Conservation (phyloP, 2,888 invertebrate genomes). For the Lasioglossum leucozonium region DNA sequence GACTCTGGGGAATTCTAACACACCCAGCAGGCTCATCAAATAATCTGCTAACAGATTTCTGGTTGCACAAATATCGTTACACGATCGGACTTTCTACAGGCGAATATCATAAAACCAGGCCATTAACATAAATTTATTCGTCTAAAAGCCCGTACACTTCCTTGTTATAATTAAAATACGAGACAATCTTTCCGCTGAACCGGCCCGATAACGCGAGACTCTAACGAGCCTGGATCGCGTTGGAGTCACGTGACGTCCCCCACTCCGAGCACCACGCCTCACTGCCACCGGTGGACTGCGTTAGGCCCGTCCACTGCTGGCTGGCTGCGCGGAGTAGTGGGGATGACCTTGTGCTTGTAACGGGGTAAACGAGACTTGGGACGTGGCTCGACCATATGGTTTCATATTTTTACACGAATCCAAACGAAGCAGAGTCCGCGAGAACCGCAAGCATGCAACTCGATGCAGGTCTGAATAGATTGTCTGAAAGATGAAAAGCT, state of each 20-base stretch:
- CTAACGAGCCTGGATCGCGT: too few relatives aligned
- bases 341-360: not conserved
- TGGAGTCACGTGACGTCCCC: not conserved
- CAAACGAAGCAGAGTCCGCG: too few relatives aligned
- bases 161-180: not conserved
- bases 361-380: not conserved
- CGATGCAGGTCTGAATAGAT: not conserved
- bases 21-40: not conserved
- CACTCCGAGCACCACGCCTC: not conserved
- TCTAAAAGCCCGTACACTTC: not conserved
- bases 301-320: too few relatives aligned
- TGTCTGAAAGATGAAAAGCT: not conserved
- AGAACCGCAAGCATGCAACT: not conserved
- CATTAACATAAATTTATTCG: not conserved
- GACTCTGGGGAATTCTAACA: conserved; percentile 9
- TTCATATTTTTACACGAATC: too few relatives aligned
- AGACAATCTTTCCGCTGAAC: not conserved
- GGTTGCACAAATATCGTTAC: not conserved
- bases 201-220: too few relatives aligned
- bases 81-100: not conserved
- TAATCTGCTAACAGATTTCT: not conserved
- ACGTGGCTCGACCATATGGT: too few relatives aligned
- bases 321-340: not conserved
- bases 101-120: not conserved
- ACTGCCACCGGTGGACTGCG: not conserved